Conservation (phyloP, 1,140 invertebrate species). For the Gonioctena quinquepunctata region DNA sequence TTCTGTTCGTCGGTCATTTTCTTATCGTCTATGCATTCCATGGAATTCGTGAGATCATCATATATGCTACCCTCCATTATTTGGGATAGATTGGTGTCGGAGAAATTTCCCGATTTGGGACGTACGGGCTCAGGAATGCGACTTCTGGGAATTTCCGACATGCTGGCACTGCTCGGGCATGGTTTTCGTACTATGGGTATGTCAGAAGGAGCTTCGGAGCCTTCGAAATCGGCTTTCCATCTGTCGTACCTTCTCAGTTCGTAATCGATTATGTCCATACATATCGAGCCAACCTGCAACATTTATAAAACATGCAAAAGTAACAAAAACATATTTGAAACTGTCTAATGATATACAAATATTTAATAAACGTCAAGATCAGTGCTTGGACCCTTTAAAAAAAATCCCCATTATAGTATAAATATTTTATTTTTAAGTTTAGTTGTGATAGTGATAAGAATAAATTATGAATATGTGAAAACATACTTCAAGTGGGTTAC, state of each 20-base stretch:
- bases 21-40: slow-evolving; percentile 79
- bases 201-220: slow-evolving; percentile 58
- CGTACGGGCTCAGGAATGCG: slow-evolving; percentile 69
- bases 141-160: slow-evolving; percentile 65
- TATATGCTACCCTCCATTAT: slow-evolving; percentile 63
- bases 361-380: too few species aligned
- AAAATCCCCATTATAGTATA: too few species aligned
- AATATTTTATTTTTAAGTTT: background rate
- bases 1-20: slow-evolving; percentile 64
- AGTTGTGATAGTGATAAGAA: too few species aligned
- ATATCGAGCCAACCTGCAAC: slow-evolving; percentile 88
- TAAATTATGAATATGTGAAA: too few species aligned
- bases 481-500: too few species aligned
- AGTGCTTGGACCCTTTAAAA: too few species aligned
- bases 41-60: slow-evolving; percentile 66
- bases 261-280: slow-evolving; percentile 94
- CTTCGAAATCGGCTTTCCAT: slow-evolving; percentile 89
- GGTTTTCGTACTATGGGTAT: slow-evolving; percentile 44
- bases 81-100: slow-evolving; percentile 53
- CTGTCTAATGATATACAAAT: too few species aligned
- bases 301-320: slow-evolving; percentile 40
- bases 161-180: slow-evolving; percentile 51
- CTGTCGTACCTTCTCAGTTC: slow-evolving; percentile 91
- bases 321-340: background rate
- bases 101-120: slow-evolving; percentile 70